These are phyloP conservation scores for Synaphobranchus kaupii DNA, from an alignment of 2,797 vertebrate genomes.

Conservation along the genomic window DNA sequence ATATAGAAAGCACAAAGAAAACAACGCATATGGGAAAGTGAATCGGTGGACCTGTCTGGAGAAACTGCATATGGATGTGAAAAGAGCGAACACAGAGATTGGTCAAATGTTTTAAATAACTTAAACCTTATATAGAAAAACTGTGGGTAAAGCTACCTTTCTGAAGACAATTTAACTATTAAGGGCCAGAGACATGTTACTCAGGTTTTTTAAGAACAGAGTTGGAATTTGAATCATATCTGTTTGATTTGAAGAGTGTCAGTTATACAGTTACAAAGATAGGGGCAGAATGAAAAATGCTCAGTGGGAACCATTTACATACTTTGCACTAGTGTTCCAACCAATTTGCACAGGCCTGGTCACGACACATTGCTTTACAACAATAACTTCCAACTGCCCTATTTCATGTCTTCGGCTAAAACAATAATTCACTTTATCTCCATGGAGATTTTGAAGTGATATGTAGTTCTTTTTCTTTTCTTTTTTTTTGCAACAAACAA, in stretches of 20 bases:
- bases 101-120: conserved; percentile 5
- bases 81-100: background rate
- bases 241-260: conserved; percentile 33
- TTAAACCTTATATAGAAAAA: background rate
- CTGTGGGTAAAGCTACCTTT: conserved; percentile 12
- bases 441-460: conserved; percentile 45
- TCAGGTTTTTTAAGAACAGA: background rate
- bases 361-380: conserved; percentile 69
- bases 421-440: conserved; percentile 50
- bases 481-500: background rate
- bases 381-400: conserved; percentile 59
- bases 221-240: background rate
- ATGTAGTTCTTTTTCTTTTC: conserved; percentile 43
- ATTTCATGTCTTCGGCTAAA: conserved; percentile 28
- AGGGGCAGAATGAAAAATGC: conserved; percentile 62
- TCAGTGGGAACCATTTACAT: conserved; percentile 73
- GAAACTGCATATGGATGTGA: background rate
- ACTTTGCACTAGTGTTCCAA: conserved; percentile 77
- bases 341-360: conserved; percentile 47
- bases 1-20: background rate
- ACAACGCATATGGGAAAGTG: background rate
- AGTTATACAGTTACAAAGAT: conserved; percentile 59
- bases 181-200: conserved; percentile 5
- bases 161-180: conserved; percentile 5
- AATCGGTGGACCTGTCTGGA: background rate